Conservation (phyloP, 2,113 vertebrate genomes). For the Apteryx mantelli region DNA sequence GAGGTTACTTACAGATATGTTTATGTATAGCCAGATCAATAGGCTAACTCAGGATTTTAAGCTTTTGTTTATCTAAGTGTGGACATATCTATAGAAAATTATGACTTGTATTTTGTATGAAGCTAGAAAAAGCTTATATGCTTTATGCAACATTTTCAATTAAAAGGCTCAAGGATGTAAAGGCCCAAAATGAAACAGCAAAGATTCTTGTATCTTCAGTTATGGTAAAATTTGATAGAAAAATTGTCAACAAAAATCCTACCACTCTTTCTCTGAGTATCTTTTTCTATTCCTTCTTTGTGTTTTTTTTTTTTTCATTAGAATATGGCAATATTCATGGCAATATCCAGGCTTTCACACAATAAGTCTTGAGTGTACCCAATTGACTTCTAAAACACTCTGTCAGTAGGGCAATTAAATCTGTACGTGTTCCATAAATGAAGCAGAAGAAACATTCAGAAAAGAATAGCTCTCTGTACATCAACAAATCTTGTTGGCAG, state of each 20-base stretch:
- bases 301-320: constrained; percentile 76
- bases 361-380: constrained; percentile 41
- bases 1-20: constrained; percentile 22
- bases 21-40: not conserved
- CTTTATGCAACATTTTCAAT: not conserved
- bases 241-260: constrained; percentile 51
- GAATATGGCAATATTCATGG: constrained; percentile 82
- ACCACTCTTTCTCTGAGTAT: constrained; percentile 63
- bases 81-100: constrained; percentile 30
- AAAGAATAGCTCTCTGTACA: not conserved
- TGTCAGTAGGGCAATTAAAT: constrained; percentile 55
- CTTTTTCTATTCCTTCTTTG: constrained; percentile 77
- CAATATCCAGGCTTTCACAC: constrained; percentile 81
- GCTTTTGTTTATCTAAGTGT: constrained; percentile 31
- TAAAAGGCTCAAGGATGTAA: not conserved
- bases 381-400: constrained; percentile 24
- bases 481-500: constrained; percentile 20
- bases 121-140: not conserved
- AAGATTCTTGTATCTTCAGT: constrained; percentile 79
- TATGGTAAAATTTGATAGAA: constrained; percentile 46
- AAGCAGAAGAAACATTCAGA: constrained; percentile 23
- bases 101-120: not conserved
- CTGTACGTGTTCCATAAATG: constrained; percentile 32
- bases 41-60: constrained; percentile 24
- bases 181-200: constrained; percentile 74